phyloP scores from a whole-genome alignment of 2,888 invertebrate genomes.

The Tridacna crocea region DNA sequence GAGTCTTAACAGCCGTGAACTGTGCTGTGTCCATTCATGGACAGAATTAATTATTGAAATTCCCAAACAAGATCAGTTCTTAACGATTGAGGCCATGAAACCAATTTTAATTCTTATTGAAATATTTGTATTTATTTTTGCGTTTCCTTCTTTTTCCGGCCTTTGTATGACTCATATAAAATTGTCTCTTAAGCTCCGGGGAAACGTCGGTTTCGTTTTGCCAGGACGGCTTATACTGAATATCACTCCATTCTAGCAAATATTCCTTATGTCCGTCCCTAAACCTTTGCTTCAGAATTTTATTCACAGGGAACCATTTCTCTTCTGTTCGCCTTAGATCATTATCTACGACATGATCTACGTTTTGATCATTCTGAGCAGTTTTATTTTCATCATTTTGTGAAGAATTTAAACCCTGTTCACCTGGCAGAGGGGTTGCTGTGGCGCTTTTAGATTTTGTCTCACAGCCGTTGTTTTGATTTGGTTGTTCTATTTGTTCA shows the following conservation, averaged over 20 bases:
- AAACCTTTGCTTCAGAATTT: constrained; percentile 22
- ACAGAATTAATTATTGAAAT: not conserved
- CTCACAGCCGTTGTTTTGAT: not conserved
- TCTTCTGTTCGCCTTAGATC: not conserved
- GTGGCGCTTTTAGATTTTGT: not conserved
- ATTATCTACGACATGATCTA: not conserved
- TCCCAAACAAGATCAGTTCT: not conserved
- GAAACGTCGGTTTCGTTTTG: constrained; percentile 29
- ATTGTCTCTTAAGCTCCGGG: constrained; percentile 25
- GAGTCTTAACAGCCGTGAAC: too few relatives aligned
- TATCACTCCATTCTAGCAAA: constrained; percentile 32
- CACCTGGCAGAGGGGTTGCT: too few relatives aligned
- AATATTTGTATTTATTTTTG: not conserved
- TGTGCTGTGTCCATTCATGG: too few relatives aligned
- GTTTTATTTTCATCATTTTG: not conserved
- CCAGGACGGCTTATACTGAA: constrained; percentile 25
- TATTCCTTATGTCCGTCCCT: constrained; percentile 18
- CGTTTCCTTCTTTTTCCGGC: not conserved
- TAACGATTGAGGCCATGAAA: not conserved
- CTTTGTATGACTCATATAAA: constrained; percentile 25
- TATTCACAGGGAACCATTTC: constrained; percentile 27
- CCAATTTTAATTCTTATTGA: not conserved
- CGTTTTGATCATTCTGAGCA: not conserved
- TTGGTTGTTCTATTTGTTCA: not conserved
- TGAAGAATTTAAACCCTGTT: too few relatives aligned